Conservation (phyloP, 2,797 vertebrate species). For the Sebastes kiyomatsui region DNA sequence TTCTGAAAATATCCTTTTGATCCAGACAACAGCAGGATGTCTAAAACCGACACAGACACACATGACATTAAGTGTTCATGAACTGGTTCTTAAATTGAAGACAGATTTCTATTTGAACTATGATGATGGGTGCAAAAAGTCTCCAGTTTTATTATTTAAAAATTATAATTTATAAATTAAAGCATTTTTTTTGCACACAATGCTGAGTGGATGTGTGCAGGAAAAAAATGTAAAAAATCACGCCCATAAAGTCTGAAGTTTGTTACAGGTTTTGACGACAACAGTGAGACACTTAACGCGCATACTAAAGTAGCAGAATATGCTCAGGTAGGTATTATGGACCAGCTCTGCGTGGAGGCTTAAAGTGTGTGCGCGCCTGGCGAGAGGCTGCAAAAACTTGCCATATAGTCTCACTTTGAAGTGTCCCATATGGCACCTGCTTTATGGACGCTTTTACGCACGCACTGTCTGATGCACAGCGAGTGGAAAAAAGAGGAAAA, state of each 20-base stretch:
- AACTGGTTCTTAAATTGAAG: conserved; percentile 13
- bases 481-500: conserved; percentile 14
- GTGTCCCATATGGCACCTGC: conserved; percentile 75
- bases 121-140: background rate
- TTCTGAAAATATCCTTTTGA: conserved; percentile 6
- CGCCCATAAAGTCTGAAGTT: conserved; percentile 55
- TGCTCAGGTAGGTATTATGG: conserved; percentile 49
- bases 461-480: conserved; percentile 42
- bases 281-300: background rate
- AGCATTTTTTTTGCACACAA: background rate
- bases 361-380: conserved; percentile 33
- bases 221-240: conserved; percentile 15
- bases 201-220: background rate
- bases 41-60: conserved; percentile 48
- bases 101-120: background rate
- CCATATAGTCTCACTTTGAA: conserved; percentile 57
- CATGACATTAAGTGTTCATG: conserved; percentile 37
- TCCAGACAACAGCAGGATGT: conserved; percentile 49
- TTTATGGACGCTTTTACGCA: conserved; percentile 62
- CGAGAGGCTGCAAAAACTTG: conserved; percentile 63
- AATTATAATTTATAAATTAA: too few species aligned
- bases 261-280: conserved; percentile 6
- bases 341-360: conserved; percentile 29
- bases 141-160: background rate
- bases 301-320: conserved; percentile 3